Conservation (phyloP, 1,140 invertebrate genomes). For the Parasteatoda tepidariorum region DNA sequence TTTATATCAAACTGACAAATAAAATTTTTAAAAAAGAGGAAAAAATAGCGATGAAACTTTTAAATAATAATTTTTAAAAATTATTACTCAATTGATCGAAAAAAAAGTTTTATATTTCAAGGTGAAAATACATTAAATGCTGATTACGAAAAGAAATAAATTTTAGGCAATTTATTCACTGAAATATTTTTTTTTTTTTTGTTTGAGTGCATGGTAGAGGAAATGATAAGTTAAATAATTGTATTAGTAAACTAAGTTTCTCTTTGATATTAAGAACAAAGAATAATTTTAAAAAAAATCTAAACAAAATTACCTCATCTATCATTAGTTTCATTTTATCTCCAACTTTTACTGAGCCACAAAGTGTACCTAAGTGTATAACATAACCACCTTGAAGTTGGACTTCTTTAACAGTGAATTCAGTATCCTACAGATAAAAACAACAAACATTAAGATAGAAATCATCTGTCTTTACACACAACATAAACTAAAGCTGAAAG, state of each 20-base stretch:
- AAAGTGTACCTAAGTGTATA: constrained; percentile 84
- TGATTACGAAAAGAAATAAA: no score
- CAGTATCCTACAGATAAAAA: constrained; percentile 74
- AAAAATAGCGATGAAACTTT: not conserved
- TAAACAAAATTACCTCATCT: constrained; percentile 74
- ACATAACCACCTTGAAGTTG: constrained; percentile 97
- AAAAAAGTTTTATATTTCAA: no score
- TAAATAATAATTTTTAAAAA: not conserved
- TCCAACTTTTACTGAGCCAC: constrained; percentile 84
- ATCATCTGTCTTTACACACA: no score
- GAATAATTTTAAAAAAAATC: not conserved
- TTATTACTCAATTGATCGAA: no score
- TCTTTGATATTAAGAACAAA: not conserved
- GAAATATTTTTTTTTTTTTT: no score
- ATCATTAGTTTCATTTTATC: constrained; percentile 86
- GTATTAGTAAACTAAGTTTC: not conserved
- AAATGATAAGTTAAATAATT: not conserved
- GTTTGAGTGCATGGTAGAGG: not conserved
- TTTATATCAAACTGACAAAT: not conserved
- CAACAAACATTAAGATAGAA: no score
- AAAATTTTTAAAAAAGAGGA: not conserved
- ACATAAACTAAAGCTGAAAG: no score
- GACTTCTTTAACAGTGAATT: constrained; percentile 94
- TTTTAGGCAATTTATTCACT: no score
- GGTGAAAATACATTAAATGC: no score